phyloP scores from a whole-genome alignment of 1,140 invertebrate genomes.

The Formica exsecta region DNA sequence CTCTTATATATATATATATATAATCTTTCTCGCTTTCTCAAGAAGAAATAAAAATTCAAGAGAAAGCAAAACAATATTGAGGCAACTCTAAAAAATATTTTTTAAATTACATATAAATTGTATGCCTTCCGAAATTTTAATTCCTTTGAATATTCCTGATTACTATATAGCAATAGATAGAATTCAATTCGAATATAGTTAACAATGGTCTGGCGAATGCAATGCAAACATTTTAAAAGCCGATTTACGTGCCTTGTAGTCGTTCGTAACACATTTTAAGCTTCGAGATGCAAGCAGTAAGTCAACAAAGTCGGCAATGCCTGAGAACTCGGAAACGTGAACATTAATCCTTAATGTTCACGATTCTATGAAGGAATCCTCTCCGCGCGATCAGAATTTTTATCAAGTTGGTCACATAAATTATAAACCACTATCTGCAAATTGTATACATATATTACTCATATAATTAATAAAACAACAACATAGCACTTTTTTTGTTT shows the following conservation, averaged over 20 bases:
- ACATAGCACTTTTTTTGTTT: not conserved
- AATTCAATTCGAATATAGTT: constrained; percentile 18
- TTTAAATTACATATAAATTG: not conserved
- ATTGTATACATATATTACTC: not conserved
- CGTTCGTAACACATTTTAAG: constrained; percentile 13
- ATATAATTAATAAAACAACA: constrained; percentile 10
- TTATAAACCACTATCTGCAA: not conserved
- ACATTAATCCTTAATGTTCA: not conserved
- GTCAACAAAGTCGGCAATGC: not conserved
- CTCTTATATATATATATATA: not conserved
- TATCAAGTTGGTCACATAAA: not conserved
- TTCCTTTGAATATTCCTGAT: not conserved
- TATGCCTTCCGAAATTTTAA: not conserved
- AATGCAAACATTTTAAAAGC: constrained; percentile 29
- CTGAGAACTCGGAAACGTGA: not conserved
- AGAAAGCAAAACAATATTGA: not conserved
- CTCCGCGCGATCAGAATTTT: not conserved
- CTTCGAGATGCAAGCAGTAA: not conserved
- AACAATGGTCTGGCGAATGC: not conserved
- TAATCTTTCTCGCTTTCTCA: not conserved
- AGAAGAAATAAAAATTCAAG: not conserved
- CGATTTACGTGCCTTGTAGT: constrained; percentile 19
- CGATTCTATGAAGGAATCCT: not conserved
- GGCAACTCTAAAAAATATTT: not conserved
- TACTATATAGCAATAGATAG: not conserved